Base-by-base conservation (phyloP, 1,140 invertebrate species). In the Drosophila sucinea region DNA sequence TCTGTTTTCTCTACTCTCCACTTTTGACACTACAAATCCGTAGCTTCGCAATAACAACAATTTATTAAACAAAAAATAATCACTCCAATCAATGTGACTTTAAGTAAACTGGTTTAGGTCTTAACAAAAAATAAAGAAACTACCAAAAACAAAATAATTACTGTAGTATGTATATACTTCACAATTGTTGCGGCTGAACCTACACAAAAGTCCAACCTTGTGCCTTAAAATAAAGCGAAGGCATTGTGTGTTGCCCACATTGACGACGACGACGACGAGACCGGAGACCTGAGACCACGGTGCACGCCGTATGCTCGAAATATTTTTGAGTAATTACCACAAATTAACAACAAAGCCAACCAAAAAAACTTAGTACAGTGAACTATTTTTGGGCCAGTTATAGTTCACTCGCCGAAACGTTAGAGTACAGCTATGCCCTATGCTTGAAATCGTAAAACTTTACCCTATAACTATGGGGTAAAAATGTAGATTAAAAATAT, bases 151-250 rank as follows among this genome's bases (percentile, higher is more conserved):
- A 86, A 81, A 83, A 86, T 86, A 86, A 86, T 86, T 87, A 87
- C 78, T 76, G 76, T 71, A 77, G 44, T 47, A 47, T 38, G 40
- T 41, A 44, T 11, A 23, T 73, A 40, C 69, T 63, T 63, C 82
- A 82, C 82, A 82, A 77, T 82, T 86, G 76, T 74, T 69, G 44
- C 44, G 6, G 44, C 44, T 51, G 63, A 86, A 82, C 82, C 82
- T 87, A 89, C 79, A 80, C 83, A 65, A 79, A 84, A 81, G 77
- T 62, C 77, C 87, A 87, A 87, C 84, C 84, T 87, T 87, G 84
- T 87, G 74, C 70, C 80, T 84, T 87, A 70, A 87, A 89, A 87
- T 87, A 87, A 87, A 87, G 84, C 84, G 77, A 67, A 70, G 44
- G 77, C 84, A 84, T 87, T 89, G 80, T 89, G 38, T 79, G 35